A percentile compares a stretch with the other conserved stretches of the same genome.
These are phyloP conservation scores for Brachyrhaphis roseni DNA, from an alignment of 2,797 vertebrate species.

Conservation along the genomic window DNA sequence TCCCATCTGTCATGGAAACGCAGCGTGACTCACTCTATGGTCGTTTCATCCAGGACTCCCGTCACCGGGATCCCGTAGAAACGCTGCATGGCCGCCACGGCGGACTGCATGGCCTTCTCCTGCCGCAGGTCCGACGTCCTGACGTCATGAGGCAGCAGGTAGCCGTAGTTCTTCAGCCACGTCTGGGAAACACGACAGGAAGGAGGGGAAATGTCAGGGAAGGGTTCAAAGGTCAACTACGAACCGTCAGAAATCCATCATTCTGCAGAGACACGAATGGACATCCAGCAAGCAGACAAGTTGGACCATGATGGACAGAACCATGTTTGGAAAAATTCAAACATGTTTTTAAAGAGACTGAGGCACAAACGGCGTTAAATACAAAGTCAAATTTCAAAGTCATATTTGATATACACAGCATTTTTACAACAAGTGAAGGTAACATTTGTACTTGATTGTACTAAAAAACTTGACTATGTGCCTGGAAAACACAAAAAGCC, in stretches of 20 bases:
- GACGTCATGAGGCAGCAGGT: constrained; percentile 88
- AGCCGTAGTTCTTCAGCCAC: constrained; percentile 93
- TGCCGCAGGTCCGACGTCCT: constrained; percentile 87
- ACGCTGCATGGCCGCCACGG: constrained; percentile 92
- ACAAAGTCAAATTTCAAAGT: no score
- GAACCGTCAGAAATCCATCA: not conserved
- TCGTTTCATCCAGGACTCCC: constrained; percentile 89
- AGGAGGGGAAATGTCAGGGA: not conserved
- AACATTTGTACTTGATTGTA: no score
- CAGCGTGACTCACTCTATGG: constrained; percentile 85
- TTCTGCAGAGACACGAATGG: no score
- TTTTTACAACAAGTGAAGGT: no score
- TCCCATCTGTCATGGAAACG: no score
- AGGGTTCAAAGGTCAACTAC: not conserved
- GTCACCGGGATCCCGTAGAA: constrained; percentile 94
- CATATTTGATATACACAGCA: no score
- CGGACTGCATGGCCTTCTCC: constrained; percentile 90
- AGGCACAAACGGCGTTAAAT: no score
- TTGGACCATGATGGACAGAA: not conserved
- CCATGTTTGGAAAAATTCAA: not conserved
- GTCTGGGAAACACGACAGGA: constrained; percentile 72
- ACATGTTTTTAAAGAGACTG: no score
- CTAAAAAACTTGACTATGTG: no score
- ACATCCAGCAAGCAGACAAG: no score
- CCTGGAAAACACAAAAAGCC: no score